phyloP scores from a whole-genome alignment of 2,113 vertebrate species.

The Burhinus bistriatus region DNA sequence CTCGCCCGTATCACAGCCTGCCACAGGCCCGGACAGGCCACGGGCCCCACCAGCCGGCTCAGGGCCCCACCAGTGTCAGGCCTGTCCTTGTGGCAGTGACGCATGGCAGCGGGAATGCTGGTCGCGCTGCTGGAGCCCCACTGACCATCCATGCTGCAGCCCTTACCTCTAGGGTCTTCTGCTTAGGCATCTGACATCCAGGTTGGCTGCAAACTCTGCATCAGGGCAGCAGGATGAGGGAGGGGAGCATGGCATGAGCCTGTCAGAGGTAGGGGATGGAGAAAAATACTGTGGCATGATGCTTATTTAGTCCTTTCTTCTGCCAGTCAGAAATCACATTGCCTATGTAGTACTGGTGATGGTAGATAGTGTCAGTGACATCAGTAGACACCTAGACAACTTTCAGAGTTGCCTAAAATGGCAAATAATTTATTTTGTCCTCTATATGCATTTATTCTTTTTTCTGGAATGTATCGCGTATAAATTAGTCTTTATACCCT shows the following conservation, averaged over 20 bases:
- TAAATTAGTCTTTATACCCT: not conserved
- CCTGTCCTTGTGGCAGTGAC: not conserved
- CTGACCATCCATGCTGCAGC: not conserved
- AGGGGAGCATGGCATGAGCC: not conserved
- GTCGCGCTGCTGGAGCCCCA: not conserved
- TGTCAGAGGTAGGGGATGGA: not conserved
- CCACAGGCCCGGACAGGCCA: rapidly evolving
- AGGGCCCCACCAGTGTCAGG: rapidly evolving
- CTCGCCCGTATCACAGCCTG: rapidly evolving
- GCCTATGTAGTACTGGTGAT: not conserved
- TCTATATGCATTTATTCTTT: not conserved
- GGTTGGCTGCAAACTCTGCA: not conserved
- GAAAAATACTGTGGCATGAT: not conserved
- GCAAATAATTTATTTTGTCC: not conserved
- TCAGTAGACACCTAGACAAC: not conserved
- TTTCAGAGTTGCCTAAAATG: not conserved
- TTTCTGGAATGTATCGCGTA: not conserved
- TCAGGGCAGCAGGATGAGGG: not conserved
- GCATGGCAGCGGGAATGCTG: not conserved
- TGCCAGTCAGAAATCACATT: not conserved
- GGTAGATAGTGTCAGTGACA: not conserved
- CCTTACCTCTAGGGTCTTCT: not conserved
- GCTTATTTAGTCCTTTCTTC: not conserved
- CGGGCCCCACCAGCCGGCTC: not conserved
- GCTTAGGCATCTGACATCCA: rapidly evolving